phyloP scores from a whole-genome alignment of 2,113 vertebrate species.

The Eurypyga helias region DNA sequence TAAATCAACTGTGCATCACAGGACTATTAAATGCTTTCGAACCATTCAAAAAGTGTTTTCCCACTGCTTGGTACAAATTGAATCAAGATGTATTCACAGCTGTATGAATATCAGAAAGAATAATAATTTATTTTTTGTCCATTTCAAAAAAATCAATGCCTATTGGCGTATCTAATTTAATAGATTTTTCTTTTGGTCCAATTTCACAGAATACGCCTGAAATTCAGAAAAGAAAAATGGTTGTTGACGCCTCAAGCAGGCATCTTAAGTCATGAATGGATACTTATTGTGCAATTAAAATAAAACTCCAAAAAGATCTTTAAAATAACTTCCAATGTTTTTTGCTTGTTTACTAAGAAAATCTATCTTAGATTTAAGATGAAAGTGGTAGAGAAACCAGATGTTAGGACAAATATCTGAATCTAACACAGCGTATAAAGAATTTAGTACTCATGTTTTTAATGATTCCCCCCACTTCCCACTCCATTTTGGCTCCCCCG shows the following conservation, averaged over 20 bases:
- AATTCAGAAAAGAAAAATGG: slow-evolving; percentile 12
- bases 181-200: not conserved
- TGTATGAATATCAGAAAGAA: slow-evolving; percentile 56
- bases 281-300: slow-evolving; percentile 70
- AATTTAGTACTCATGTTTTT: slow-evolving; percentile 32
- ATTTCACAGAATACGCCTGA: slow-evolving; percentile 32
- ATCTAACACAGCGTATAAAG: slow-evolving; percentile 16
- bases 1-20: slow-evolving; percentile 70
- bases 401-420: slow-evolving; percentile 64
- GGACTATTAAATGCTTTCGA: slow-evolving; percentile 56
- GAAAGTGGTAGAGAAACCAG: slow-evolving; percentile 71
- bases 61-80: slow-evolving; percentile 55
- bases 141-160: slow-evolving; percentile 54
- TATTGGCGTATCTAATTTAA: slow-evolving; percentile 40
- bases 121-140: slow-evolving; percentile 32
- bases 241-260: slow-evolving; percentile 19
- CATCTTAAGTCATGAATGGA: slow-evolving; percentile 52
- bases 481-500: not conserved
- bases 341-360: slow-evolving; percentile 77
- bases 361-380: slow-evolving; percentile 70
- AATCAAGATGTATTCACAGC: slow-evolving; percentile 66
- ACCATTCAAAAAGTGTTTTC: slow-evolving; percentile 58
- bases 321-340: slow-evolving; percentile 77
- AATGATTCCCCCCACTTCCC: not conserved
- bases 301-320: slow-evolving; percentile 67